phyloP scores from a whole-genome alignment of 2,113 vertebrate species.

The Apteryx owenii region DNA sequence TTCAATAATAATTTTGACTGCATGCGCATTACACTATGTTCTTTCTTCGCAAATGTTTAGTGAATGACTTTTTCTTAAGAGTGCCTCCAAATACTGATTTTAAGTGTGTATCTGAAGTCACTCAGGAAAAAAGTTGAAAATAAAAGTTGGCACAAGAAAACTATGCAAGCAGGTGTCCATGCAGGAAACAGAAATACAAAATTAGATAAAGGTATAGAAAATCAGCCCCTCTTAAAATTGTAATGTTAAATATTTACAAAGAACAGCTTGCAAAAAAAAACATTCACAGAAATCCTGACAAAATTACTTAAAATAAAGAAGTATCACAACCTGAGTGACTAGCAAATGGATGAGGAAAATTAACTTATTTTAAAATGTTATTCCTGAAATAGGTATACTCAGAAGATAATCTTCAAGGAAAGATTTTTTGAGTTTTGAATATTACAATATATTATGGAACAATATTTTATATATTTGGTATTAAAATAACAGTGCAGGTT shows the following conservation, averaged over 20 bases:
- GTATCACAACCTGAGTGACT: background rate
- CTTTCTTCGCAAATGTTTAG: background rate
- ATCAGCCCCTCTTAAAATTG: background rate
- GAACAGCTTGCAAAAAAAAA: background rate
- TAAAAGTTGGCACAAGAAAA: background rate
- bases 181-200: background rate
- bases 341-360: background rate
- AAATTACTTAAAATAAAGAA: background rate
- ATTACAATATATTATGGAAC: background rate
- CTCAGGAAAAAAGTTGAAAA: background rate
- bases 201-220: background rate
- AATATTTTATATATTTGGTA: background rate
- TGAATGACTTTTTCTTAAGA: background rate
- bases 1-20: background rate
- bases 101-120: background rate
- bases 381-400: background rate
- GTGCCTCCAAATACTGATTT: background rate
- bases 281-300: background rate
- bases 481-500: background rate
- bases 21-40: background rate
- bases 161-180: background rate
- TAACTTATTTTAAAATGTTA: background rate
- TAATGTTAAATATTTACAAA: background rate
- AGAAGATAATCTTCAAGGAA: background rate
- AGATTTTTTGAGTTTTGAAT: background rate